A percentile compares a stretch with the other conserved stretches of the same genome.
phyloP scores from a whole-genome alignment of 1,140 invertebrate species.

The Drosophila nikananu region DNA sequence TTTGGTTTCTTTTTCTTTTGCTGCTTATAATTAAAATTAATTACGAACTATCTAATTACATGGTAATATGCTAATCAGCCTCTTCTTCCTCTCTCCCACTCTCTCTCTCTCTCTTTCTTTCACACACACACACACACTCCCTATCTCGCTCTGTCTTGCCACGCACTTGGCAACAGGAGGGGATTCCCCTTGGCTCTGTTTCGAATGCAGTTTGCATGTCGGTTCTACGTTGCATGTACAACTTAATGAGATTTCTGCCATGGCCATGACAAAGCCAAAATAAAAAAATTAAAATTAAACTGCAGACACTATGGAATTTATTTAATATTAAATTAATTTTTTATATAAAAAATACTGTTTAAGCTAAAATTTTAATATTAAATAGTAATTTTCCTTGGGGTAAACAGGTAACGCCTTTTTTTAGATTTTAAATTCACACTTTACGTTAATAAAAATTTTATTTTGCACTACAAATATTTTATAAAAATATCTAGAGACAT shows the following conservation, averaged over 20 bases:
- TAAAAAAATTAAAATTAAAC: conserved; percentile 2
- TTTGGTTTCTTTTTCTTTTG: conserved; percentile 20
- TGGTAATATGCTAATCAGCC: conserved; percentile 75
- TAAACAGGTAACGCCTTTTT: neutral
- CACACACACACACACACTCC: conserved; percentile 1
- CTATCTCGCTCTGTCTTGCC: conserved; percentile 36
- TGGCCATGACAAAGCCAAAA: conserved; percentile 55
- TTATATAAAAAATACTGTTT: no score
- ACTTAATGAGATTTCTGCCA: conserved; percentile 64
- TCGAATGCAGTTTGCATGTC: conserved; percentile 59
- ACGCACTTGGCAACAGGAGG: conserved; percentile 58
- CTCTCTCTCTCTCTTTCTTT: conserved; percentile 1
- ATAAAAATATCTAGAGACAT: neutral
- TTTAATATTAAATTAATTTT: neutral
- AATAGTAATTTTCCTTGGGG: neutral
- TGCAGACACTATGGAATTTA: conserved; percentile 6
- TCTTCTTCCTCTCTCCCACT: conserved; percentile 14
- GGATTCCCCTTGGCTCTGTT: neutral
- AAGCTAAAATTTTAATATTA: neutral
- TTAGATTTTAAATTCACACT: neutral
- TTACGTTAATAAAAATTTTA: neutral
- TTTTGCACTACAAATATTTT: neutral
- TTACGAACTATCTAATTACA: conserved; percentile 77
- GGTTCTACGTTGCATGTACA: conserved; percentile 57
- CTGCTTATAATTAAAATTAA: conserved; percentile 71